These are phyloP conservation scores for Orthosia cruda DNA, from an alignment of 2,888 invertebrate species.

Conservation along the genomic window DNA sequence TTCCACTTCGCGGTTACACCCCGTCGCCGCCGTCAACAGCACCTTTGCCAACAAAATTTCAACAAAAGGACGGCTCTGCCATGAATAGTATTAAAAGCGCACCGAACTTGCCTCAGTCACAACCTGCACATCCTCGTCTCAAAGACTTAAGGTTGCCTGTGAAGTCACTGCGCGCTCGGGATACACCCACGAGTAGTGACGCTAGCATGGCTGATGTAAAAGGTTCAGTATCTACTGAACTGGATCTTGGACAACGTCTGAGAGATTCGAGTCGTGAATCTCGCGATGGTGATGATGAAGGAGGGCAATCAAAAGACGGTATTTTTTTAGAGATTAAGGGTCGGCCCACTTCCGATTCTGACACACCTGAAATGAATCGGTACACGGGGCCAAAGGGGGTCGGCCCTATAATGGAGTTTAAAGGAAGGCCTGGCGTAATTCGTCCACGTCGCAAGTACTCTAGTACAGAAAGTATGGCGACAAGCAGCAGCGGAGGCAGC, in stretches of 20 bases:
- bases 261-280: constrained; percentile 91
- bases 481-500: constrained; percentile 96
- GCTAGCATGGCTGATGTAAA: constrained; percentile 93
- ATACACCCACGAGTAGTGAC: constrained; percentile 92
- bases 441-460: constrained; percentile 93
- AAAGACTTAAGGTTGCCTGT: constrained; percentile 95
- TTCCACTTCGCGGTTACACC: constrained; percentile 94
- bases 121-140: constrained; percentile 93
- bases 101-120: constrained; percentile 94
- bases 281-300: constrained; percentile 93
- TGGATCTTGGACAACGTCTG: constrained; percentile 89
- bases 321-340: constrained; percentile 95
- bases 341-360: constrained; percentile 92
- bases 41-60: constrained; percentile 96
- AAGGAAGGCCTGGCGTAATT: constrained; percentile 91
- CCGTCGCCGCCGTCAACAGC: constrained; percentile 97
- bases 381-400: constrained; percentile 91
- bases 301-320: constrained; percentile 94
- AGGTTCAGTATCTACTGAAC: constrained; percentile 87
- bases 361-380: constrained; percentile 91
- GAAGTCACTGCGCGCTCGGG: constrained; percentile 93
- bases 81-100: constrained; percentile 96
- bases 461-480: constrained; percentile 97
- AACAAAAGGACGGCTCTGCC: constrained; percentile 93
- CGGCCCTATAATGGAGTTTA: constrained; percentile 92